Evolutionary conservation across 1,140 invertebrate species (phyloP).

Genomic region (Heliconius hermathena): DNA sequence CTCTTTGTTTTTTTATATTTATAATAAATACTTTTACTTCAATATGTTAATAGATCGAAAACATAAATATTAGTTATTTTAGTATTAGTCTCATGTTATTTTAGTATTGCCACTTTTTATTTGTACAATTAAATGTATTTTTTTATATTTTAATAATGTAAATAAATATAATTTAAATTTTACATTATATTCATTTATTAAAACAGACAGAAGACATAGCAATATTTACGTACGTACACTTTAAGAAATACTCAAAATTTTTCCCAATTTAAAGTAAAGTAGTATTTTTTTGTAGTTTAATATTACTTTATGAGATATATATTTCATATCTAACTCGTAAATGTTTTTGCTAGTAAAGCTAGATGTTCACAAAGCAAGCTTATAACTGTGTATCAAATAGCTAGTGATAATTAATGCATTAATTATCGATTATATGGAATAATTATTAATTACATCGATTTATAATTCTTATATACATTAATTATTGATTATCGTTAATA

Average conservation of each 20-base stretch:
- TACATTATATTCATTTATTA: too few relatives aligned
- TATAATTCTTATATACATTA: neutral
- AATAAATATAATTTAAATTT: too few relatives aligned
- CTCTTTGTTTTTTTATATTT: too few relatives aligned
- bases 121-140: too few relatives aligned
- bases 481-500: neutral
- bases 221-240: neutral
- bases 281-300: conserved; percentile 4
- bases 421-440: neutral
- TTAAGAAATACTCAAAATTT: neutral
- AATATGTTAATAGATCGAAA: too few relatives aligned
- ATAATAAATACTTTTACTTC: too few relatives aligned
- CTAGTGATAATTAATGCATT: neutral
- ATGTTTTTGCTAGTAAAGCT: neutral
- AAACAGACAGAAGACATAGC: too few relatives aligned
- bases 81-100: too few relatives aligned
- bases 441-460: neutral
- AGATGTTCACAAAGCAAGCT: neutral
- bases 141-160: too few relatives aligned
- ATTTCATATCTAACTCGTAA: neutral
- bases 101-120: too few relatives aligned
- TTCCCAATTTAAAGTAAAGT: neutral
- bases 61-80: too few relatives aligned
- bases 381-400: neutral
- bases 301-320: neutral